A percentile compares a stretch with the other conserved stretches of the same genome.
Conservation (phyloP, 2,113 vertebrate species). For the Rhinogobius similis region DNA sequence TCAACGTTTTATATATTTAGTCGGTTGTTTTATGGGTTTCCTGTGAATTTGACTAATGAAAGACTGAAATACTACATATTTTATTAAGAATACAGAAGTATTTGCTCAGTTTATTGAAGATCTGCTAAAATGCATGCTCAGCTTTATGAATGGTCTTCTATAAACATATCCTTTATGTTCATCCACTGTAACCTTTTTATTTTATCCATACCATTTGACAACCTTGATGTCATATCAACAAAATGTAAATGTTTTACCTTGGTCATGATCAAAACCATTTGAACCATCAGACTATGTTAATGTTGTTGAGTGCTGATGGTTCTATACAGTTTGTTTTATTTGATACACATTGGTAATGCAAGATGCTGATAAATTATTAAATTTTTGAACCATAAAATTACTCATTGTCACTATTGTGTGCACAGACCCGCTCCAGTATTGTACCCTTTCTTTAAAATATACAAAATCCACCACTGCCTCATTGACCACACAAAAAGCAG, state of each 20-base stretch:
- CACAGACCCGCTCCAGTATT: slow-evolving; percentile 3
- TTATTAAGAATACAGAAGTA: background rate
- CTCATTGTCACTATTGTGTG: slow-evolving; percentile 18
- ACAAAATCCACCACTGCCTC: slow-evolving; percentile 22
- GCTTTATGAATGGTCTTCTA: too few species aligned
- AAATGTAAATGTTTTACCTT: too few species aligned
- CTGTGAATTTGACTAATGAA: background rate
- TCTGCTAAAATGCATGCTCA: background rate
- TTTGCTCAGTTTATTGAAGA: background rate
- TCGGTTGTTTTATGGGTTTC: background rate
- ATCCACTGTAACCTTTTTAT: too few species aligned
- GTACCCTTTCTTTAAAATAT: too few species aligned
- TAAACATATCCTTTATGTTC: too few species aligned
- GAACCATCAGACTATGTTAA: too few species aligned
- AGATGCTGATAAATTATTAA: background rate
- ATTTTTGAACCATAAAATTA: background rate
- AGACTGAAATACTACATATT: background rate
- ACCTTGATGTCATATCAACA: too few species aligned
- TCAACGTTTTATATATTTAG: background rate
- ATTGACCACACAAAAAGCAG: slow-evolving; percentile 57
- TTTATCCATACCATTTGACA: too few species aligned
- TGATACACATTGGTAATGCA: background rate
- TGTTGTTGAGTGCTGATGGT: background rate
- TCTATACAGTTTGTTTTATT: background rate
- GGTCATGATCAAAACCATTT: too few species aligned